Conservation (phyloP, 2,797 vertebrate genomes). For the Myotis planiceps region DNA sequence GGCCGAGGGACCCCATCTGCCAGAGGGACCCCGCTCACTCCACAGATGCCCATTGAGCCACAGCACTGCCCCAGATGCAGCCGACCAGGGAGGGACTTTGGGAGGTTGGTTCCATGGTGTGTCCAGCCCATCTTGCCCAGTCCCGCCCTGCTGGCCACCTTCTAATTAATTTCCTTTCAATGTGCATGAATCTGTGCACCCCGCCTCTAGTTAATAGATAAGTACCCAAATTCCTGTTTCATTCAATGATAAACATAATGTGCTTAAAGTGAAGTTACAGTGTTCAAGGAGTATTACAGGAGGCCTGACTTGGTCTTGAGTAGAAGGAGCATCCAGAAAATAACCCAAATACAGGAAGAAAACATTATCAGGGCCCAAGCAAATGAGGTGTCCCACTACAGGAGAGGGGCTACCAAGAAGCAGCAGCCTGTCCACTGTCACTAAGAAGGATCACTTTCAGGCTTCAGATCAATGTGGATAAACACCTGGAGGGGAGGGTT, state of each 20-base stretch:
- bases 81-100: no score
- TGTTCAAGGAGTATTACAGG: not conserved
- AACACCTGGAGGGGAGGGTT: not conserved
- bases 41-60: no score
- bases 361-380: not conserved
- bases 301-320: not conserved
- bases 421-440: not conserved
- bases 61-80: accelerated
- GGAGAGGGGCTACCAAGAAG: not conserved
- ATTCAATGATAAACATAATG: not conserved
- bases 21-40: no score
- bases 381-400: slow-evolving; percentile 52
- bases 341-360: slow-evolving; percentile 58
- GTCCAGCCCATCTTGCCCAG: no score
- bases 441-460: not conserved
- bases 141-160: no score
- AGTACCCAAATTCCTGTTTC: not conserved
- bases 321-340: not conserved
- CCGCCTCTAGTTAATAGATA: no score
- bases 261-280: not conserved
- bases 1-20: no score
- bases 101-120: no score
- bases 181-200: no score
- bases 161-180: no score
- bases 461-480: not conserved